Evolutionary conservation across 1,140 invertebrate genomes (phyloP).

Genomic region (Asbolus verrucosus): DNA sequence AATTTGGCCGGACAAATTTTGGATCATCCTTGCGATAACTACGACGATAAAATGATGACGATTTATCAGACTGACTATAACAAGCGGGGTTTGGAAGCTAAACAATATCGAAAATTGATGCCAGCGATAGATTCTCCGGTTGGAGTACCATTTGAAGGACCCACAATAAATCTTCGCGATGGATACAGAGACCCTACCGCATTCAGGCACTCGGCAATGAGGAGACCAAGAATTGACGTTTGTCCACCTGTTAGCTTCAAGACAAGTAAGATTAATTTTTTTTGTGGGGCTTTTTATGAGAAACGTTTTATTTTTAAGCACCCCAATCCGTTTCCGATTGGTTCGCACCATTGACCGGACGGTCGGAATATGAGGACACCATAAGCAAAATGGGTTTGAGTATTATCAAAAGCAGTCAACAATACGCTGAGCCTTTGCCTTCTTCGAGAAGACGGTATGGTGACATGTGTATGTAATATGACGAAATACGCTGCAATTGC

Average conservation of each 20-base stretch:
- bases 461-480: constrained; percentile 64
- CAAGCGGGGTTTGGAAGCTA: constrained; percentile 66
- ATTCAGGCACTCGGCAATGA: constrained; percentile 64
- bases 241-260: constrained; percentile 61
- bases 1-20: constrained; percentile 69
- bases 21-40: constrained; percentile 69
- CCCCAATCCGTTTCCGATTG: constrained; percentile 65
- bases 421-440: constrained; percentile 71
- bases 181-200: constrained; percentile 66
- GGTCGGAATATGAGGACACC: constrained; percentile 72
- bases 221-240: constrained; percentile 63
- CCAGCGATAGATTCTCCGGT: constrained; percentile 66
- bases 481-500: background rate
- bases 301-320: no score
- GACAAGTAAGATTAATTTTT: constrained; percentile 59
- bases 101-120: constrained; percentile 63
- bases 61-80: constrained; percentile 72
- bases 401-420: constrained; percentile 70
- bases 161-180: constrained; percentile 60
- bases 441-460: constrained; percentile 69
- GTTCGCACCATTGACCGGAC: constrained; percentile 68
- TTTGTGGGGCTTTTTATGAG: no score
- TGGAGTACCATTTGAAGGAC: constrained; percentile 63
- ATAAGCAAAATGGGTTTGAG: constrained; percentile 70
- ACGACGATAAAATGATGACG: constrained; percentile 71